Conservation (phyloP, 2,888 invertebrate species). For the Isotomurus palustris region DNA sequence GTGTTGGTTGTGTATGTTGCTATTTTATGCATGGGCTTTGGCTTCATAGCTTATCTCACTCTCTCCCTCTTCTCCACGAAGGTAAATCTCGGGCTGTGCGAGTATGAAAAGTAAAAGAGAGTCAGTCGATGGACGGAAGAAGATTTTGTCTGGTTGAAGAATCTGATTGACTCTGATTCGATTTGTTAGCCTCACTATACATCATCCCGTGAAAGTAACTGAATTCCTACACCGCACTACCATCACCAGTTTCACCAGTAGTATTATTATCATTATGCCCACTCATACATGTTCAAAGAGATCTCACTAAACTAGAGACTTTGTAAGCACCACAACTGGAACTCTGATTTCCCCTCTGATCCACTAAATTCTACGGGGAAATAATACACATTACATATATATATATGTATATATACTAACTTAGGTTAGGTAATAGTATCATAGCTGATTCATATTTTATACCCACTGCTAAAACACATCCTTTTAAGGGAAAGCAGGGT, state of each 20-base stretch:
- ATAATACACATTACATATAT: slow-evolving; percentile 14
- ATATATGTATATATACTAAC: no score
- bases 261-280: no score
- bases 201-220: no score
- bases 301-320: no score
- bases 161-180: slow-evolving; percentile 45
- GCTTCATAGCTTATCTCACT: not conserved
- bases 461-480: no score
- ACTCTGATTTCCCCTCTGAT: slow-evolving; percentile 43
- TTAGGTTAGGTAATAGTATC: no score
- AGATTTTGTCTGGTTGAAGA: slow-evolving; percentile 26
- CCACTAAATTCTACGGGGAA: slow-evolving; percentile 33
- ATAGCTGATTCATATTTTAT: slow-evolving; percentile 15
- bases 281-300: no score
- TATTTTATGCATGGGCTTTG: not conserved
- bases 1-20: not conserved
- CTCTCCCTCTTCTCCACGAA: not conserved
- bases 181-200: slow-evolving; percentile 43
- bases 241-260: no score
- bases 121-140: slow-evolving; percentile 14
- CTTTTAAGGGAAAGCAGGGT: not conserved
- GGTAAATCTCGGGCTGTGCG: not conserved
- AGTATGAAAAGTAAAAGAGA: slow-evolving; percentile 13
- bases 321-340: slow-evolving; percentile 3
- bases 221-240: no score